These are phyloP conservation scores for Aphis craccivora DNA, from an alignment of 1,140 invertebrate genomes.

Conservation along the genomic window DNA sequence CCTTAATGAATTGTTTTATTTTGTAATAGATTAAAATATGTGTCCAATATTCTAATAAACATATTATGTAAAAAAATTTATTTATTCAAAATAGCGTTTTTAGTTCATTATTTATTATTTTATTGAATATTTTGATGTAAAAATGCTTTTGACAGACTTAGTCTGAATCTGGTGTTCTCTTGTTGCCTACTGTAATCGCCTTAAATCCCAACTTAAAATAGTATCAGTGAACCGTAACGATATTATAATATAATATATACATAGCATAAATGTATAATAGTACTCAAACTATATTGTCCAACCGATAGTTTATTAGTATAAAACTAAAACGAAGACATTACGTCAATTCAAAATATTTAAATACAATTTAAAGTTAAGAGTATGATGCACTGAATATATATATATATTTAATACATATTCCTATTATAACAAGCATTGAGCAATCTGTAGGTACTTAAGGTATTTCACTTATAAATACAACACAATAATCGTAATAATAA, in stretches of 20 bases:
- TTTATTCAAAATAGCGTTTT: too few relatives aligned
- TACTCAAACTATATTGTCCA: background rate
- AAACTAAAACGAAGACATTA: background rate
- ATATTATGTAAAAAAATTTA: too few relatives aligned
- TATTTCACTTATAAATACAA: too few relatives aligned
- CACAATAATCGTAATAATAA: too few relatives aligned
- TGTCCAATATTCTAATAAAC: background rate
- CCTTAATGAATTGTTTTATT: too few relatives aligned
- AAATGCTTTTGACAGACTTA: background rate
- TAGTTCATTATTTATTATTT: background rate
- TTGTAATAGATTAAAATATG: too few relatives aligned
- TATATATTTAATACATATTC: too few relatives aligned
- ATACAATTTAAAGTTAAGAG: background rate
- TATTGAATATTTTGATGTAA: background rate
- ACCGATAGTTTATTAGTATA: background rate
- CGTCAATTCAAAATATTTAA: background rate
- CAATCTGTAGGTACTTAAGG: background rate
- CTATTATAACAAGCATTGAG: background rate
- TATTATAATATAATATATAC: background rate
- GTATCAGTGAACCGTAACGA: constrained; percentile 11
- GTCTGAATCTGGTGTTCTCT: background rate
- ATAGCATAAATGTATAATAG: background rate
- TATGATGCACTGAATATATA: background rate
- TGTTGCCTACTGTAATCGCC: constrained; percentile 23
- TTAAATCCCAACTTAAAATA: background rate